Evolutionary conservation across 2,797 vertebrate species (phyloP), one percentile per base, ranked within the genome.

Genomic region (Sebastes umbrosus): DNA sequence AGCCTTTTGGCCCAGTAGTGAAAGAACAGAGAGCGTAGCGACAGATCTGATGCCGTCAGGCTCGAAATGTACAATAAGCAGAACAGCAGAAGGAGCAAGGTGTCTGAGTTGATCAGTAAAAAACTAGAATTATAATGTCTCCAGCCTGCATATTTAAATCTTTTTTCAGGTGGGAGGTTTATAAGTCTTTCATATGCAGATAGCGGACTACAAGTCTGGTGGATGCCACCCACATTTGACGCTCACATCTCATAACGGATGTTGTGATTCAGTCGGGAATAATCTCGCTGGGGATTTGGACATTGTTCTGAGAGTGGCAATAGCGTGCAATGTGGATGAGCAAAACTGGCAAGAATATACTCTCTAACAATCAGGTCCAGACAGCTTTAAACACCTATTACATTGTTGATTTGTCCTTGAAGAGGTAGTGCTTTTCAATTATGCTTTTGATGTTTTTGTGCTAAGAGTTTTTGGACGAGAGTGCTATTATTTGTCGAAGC

Each of bases 321-420:
- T 22, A 76, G 25, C 24, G 25, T 63, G 14, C 52, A 58, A 39
- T 58, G 62, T 75, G 46, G 67, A 73, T 57, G 62, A 68, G 57
- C 31, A 78, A 78, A 84, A 75, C 65, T 75, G 65, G 59, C 65
- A 59, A 69, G 62, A 75, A 18, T 59, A 27, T 52, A 62, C 54
- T 27, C 34, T 39, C 34, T 39, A 73, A 81, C 76, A 77, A 89
- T 83, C 63, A 39, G 54, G 36, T 75, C 55, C 77, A 78, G 79
- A 39, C 83, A 66, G 69, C 77, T 88, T 80, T 64, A 79, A 85
- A 65, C 58, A 73, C 63, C 70, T 70, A 75, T 86, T 82, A 65
- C 52, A 68, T 76, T 84, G 77, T 68, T 77, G 73, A 80, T 81
- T 79, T 78, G 86, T 78, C 86, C 84, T 89, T 87, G 82, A 90